phyloP scores from a whole-genome alignment of 2,888 invertebrate species.

The Chymomyza amoena region DNA sequence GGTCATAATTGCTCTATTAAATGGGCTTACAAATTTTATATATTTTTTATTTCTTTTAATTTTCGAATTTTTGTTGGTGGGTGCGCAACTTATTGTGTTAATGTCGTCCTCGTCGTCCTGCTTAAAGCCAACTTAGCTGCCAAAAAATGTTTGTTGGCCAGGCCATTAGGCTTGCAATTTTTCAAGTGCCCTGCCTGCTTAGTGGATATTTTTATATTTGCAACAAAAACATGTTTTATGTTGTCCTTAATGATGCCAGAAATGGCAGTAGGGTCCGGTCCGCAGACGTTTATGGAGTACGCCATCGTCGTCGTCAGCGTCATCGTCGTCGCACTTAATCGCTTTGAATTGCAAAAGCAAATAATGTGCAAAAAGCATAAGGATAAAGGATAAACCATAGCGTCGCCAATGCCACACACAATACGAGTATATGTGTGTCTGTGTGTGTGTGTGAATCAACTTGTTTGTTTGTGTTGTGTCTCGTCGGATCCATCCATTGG shows the following conservation, averaged over 20 bases:
- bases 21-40: constrained; percentile 52
- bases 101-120: constrained; percentile 31
- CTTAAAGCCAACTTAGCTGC: constrained; percentile 26
- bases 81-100: constrained; percentile 52
- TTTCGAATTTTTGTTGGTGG: constrained; percentile 27
- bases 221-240: constrained; percentile 73
- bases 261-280: constrained; percentile 16
- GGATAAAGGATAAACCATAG: constrained; percentile 70
- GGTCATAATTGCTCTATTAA: constrained; percentile 74
- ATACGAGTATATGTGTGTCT: constrained; percentile 10
- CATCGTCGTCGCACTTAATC: constrained; percentile 61
- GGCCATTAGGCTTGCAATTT: constrained; percentile 70
- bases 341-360: constrained; percentile 74
- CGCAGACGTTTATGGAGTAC: constrained; percentile 23
- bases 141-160: constrained; percentile 43
- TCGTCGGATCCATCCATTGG: constrained; percentile 65
- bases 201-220: constrained; percentile 50
- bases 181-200: constrained; percentile 38
- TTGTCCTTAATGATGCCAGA: constrained; percentile 67
- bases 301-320: constrained; percentile 16
- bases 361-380: constrained; percentile 72
- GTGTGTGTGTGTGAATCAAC: constrained; percentile 11
- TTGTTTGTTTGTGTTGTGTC: constrained; percentile 31
- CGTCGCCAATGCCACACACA: constrained; percentile 51
- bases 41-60: constrained; percentile 10